Conservation (phyloP, 2,113 vertebrate genomes). For the Aleadryas rufinucha region DNA sequence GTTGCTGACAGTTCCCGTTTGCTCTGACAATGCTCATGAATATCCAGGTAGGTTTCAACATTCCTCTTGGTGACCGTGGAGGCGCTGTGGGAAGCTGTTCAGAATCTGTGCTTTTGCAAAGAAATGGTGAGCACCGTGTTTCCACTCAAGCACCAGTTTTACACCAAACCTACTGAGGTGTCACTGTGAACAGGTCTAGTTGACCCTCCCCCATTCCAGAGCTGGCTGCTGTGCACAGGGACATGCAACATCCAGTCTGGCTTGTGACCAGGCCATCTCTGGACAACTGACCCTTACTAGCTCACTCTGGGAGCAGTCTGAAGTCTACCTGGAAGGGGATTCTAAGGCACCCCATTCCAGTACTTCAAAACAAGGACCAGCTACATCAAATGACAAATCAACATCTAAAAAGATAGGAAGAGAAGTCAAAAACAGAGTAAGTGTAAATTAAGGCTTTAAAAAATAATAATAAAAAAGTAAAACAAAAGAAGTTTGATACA, state of each 20-base stretch:
- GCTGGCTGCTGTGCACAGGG: background rate
- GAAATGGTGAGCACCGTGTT: background rate
- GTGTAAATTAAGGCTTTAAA: background rate
- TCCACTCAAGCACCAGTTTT: background rate
- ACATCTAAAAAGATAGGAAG: background rate
- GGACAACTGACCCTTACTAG: background rate
- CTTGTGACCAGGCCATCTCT: background rate
- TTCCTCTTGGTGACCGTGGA: background rate
- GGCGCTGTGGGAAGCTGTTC: background rate
- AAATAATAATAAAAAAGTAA: background rate
- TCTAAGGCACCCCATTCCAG: background rate
- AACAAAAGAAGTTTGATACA: background rate
- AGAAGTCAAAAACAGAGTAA: background rate
- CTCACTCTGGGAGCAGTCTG: background rate
- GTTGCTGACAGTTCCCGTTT: background rate
- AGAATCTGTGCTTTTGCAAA: background rate
- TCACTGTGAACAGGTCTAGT: accelerated
- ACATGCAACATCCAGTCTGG: background rate
- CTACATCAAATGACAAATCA: background rate
- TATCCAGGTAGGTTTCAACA: background rate
- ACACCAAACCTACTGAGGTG: background rate
- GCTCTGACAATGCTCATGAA: background rate
- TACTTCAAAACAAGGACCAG: background rate
- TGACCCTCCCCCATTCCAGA: background rate
- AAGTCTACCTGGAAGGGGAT: background rate